These are phyloP conservation scores for Athene cunicularia DNA, from an alignment of 2,113 vertebrate genomes.

Conservation along the genomic window DNA sequence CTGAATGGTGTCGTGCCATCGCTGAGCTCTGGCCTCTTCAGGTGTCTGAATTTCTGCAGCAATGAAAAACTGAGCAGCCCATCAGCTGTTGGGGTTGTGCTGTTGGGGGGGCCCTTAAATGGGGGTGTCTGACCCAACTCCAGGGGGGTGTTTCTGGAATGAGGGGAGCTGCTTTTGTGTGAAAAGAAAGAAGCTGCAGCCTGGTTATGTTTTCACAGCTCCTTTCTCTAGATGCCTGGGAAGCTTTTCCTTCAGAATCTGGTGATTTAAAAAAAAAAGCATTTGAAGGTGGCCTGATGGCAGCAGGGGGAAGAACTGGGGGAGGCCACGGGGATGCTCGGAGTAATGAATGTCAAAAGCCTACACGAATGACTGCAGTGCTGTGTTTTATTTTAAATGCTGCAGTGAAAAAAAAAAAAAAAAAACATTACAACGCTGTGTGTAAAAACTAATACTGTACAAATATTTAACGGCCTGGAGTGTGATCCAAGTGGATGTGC, in stretches of 20 bases:
- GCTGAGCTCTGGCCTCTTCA: not conserved
- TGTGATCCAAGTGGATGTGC: not conserved
- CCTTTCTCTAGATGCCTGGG: not conserved
- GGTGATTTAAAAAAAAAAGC: not conserved
- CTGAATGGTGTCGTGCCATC: not conserved
- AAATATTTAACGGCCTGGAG: fast-evolving
- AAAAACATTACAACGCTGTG: fast-evolving
- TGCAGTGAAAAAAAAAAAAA: not conserved
- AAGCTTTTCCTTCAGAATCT: not conserved
- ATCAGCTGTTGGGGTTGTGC: not conserved
- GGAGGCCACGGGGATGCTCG: fast-evolving
- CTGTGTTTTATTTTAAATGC: not conserved
- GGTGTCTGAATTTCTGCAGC: fast-evolving
- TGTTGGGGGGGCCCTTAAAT: fast-evolving
- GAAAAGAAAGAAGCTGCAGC: not conserved
- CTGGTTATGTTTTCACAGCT: not conserved
- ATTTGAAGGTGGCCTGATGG: not conserved
- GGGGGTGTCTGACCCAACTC: too few relatives aligned
- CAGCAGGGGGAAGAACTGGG: not conserved
- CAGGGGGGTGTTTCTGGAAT: not conserved
- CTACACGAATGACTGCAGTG: fast-evolving
- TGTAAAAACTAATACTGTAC: not conserved
- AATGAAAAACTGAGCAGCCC: too few relatives aligned
- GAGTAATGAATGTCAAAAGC: not conserved
- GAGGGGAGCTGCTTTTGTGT: fast-evolving